Evolutionary conservation across 1,140 invertebrate genomes (phyloP), one percentile per base, ranked within the genome.

Genomic region (Plectus sambesii): DNA sequence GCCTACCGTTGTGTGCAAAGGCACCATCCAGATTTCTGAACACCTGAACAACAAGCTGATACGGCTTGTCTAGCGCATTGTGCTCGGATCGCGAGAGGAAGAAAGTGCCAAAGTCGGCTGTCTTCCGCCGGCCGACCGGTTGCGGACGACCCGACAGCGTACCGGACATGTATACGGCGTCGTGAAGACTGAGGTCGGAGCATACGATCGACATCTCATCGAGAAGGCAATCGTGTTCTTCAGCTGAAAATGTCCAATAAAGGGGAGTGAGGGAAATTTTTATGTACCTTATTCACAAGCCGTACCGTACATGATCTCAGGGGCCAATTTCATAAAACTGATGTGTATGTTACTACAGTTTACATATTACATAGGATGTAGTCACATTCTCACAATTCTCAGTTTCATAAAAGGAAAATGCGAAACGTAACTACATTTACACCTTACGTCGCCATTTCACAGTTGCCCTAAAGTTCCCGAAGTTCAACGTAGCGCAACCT

Each of bases 1-100:
- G n/a, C 60, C 56, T 67, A 74, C 73, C 77, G 43, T 72, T 74
- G 55, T 81, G 78, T 58, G 74, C 78, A 17, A 80, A 61, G 50
- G 76, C 75, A n/a, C 69, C 74, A 50, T 84, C 81, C n/a, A 88
- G 69, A 72, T 89, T 90, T 36, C 83, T 74, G 66, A 87, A 84
- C 3, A 89, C 77, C 64, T 83, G 78, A 19, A 92, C 69, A 37
- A 81, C 79, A 23, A 90, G 69, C 47, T 81, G 77, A 61, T 84
- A 87, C 47, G 82, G 84, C 51, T 87, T 79, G 19, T 81, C 80
- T 1, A 90, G 72, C 6, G 87, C 70, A 2, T 79, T 79, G 1
- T 75, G 66, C 29, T 79, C 76, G 17, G 73, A 68, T 55, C 75
- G 76, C n/a, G 71, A 65, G 5, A 82, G 69, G 1, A 64, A 53